Evolutionary conservation across 2,113 vertebrate species (phyloP).

Genomic region (Empidonax alnorum): DNA sequence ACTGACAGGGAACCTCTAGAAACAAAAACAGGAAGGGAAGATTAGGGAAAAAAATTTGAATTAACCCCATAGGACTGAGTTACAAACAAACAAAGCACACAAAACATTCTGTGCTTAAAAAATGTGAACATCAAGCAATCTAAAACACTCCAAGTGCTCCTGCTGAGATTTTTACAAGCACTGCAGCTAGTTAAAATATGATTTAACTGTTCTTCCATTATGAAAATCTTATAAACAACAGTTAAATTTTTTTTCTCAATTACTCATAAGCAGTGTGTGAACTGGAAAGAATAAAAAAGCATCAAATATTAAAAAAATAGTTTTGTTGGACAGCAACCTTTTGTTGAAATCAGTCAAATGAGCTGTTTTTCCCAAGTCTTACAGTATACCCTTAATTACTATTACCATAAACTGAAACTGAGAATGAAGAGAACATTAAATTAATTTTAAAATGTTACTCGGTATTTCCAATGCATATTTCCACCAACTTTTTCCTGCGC

Average conservation of each 20-base stretch:
- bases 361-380: not conserved
- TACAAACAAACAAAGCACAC: not conserved
- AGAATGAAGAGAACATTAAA: not conserved
- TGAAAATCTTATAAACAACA: not conserved
- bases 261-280: not conserved
- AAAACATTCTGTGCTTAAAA: not conserved
- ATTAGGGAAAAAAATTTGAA: not conserved
- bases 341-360: not conserved
- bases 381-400: not conserved
- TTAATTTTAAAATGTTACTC: not conserved
- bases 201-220: not conserved
- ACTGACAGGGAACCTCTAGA: not conserved
- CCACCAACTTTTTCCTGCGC: not conserved
- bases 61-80: not conserved
- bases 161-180: not conserved
- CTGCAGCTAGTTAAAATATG: not conserved
- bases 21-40: not conserved
- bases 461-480: not conserved
- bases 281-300: not conserved
- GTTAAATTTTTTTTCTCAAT: not conserved
- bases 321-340: not conserved
- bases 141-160: not conserved
- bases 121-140: not conserved
- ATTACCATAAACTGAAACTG: not conserved
- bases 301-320: not conserved